These are phyloP conservation scores for human DNA, from an alignment of 2,113 vertebrate species.

Conservation along the genomic window DNA sequence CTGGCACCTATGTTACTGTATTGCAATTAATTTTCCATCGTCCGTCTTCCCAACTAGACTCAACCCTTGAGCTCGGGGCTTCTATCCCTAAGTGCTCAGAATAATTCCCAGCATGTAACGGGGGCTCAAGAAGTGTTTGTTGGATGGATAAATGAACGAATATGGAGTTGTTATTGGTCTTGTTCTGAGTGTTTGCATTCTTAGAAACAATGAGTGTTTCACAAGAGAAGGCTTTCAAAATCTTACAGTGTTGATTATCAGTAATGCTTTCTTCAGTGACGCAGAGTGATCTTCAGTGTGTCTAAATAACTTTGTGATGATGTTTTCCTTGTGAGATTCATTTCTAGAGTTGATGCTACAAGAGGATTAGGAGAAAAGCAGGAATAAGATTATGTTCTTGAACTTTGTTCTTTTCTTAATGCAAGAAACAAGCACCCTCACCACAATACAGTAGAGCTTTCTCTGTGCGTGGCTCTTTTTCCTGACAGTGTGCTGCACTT, in stretches of 20 bases:
- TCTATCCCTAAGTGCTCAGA: not conserved
- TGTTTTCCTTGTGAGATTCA: not conserved
- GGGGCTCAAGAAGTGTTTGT: not conserved
- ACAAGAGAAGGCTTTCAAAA: not conserved
- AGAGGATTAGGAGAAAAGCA: not conserved
- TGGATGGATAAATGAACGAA: not conserved
- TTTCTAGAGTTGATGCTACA: not conserved
- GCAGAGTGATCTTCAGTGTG: conserved; percentile 60
- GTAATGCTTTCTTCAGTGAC: conserved; percentile 79
- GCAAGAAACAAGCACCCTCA: not conserved
- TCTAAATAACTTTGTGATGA: conserved; percentile 72
- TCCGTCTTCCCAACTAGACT: too few relatives aligned
- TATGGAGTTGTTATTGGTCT: not conserved
- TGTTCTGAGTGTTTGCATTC: not conserved
- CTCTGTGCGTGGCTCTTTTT: not conserved
- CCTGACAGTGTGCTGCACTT: rapidly evolving
- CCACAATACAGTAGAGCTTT: rapidly evolving
- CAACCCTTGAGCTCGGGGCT: not conserved
- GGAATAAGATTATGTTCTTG: not conserved
- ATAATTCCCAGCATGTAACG: too few relatives aligned
- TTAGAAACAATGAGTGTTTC: not conserved
- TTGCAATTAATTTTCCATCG: rapidly evolving
- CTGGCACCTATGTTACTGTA: rapidly evolving
- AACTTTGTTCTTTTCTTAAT: not conserved
- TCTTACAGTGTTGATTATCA: conserved; percentile 69